These are phyloP conservation scores for Philereme transversata DNA, from an alignment of 2,888 invertebrate species.

Conservation along the genomic window DNA sequence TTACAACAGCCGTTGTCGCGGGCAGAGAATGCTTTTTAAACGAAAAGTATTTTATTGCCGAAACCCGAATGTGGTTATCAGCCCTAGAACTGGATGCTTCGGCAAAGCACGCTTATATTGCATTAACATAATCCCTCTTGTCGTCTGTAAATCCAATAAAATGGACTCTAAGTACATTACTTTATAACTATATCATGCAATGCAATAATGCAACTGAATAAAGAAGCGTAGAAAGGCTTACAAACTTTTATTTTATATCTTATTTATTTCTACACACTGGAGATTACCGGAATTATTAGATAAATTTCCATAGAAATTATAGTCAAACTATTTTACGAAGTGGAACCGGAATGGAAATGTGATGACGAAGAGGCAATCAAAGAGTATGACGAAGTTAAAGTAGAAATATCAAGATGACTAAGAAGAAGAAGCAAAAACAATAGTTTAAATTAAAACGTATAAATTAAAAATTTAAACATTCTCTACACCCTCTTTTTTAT, in stretches of 20 bases:
- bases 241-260: slow-evolving; percentile 21
- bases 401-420: too few species aligned
- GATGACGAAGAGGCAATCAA: too few species aligned
- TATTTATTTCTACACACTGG: neutral
- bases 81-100: slow-evolving; percentile 32
- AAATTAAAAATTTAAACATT: too few species aligned
- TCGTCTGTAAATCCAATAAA: slow-evolving; percentile 42
- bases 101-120: slow-evolving; percentile 37
- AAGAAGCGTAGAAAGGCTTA: slow-evolving; percentile 19
- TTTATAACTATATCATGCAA: slow-evolving; percentile 26
- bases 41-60: slow-evolving; percentile 16
- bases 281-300: too few species aligned
- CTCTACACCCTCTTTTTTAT: too few species aligned
- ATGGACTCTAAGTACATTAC: slow-evolving; percentile 31
- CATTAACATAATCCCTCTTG: slow-evolving; percentile 39
- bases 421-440: too few species aligned
- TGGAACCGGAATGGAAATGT: too few species aligned
- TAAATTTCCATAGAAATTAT: too few species aligned
- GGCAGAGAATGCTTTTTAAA: neutral
- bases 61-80: slow-evolving; percentile 15
- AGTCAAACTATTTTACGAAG: too few species aligned
- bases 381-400: too few species aligned
- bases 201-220: slow-evolving; percentile 18
- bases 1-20: too few species aligned
- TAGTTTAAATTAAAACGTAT: too few species aligned